phyloP scores from a whole-genome alignment of 2,888 invertebrate species.

The Calameuta filiformis region DNA sequence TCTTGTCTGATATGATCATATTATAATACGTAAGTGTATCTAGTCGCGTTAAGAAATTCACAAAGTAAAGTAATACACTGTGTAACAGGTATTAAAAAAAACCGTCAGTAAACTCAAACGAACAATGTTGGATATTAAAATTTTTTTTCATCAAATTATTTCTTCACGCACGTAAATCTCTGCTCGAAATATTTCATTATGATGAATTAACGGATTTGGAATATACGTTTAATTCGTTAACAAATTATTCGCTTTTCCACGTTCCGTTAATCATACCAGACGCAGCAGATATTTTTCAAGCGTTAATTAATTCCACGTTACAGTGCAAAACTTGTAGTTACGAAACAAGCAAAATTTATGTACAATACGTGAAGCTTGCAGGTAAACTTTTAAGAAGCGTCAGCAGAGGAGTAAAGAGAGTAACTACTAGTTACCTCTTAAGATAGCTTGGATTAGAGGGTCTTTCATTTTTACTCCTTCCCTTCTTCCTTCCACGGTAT shows the following conservation, averaged over 20 bases:
- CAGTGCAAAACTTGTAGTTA: background rate
- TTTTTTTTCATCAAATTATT: background rate
- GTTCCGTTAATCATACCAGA: background rate
- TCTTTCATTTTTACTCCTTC: conserved; percentile 8
- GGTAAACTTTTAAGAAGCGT: background rate
- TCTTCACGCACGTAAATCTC: too few relatives aligned
- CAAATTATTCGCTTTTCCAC: background rate
- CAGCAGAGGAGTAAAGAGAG: background rate
- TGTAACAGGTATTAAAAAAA: background rate
- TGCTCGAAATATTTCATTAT: background rate
- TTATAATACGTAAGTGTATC: background rate
- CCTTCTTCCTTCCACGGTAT: background rate
- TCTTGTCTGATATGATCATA: background rate
- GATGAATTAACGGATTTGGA: background rate
- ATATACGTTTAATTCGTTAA: background rate
- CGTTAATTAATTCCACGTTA: background rate
- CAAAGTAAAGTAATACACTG: background rate
- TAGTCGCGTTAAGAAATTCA: background rate
- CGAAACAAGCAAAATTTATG: background rate
- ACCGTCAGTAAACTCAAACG: background rate
- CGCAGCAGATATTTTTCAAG: background rate
- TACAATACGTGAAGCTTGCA: background rate
- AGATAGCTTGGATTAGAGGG: background rate
- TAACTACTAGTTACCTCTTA: background rate
- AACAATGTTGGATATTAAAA: background rate